Percentiles rank a stretch among this genome's conserved stretches.
These are phyloP conservation scores for Darevskia mixta DNA, from an alignment of 2,797 vertebrate genomes.

Conservation along the genomic window DNA sequence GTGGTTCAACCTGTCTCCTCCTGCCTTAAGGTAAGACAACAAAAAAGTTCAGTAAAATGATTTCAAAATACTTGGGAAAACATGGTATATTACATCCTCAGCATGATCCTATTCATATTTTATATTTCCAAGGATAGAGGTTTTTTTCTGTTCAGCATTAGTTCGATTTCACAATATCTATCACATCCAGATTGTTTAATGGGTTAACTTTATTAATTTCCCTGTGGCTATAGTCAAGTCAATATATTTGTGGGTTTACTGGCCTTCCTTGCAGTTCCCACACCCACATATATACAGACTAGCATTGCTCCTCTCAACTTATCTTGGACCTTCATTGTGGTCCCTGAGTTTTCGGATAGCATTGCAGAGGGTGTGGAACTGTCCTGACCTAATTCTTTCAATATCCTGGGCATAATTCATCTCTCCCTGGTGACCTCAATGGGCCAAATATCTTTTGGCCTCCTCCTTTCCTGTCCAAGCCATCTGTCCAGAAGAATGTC, in stretches of 20 bases:
- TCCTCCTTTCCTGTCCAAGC: background rate
- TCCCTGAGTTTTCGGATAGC: background rate
- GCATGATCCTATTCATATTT: background rate
- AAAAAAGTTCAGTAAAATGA: background rate
- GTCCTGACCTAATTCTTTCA: constrained; percentile 27
- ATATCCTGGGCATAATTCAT: constrained; percentile 13
- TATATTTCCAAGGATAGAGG: background rate
- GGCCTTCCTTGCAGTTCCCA: background rate
- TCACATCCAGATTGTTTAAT: background rate
- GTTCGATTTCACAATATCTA: background rate
- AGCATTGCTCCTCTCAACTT: background rate
- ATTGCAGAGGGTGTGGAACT: background rate
- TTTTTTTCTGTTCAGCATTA: background rate
- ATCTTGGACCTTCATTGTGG: background rate
- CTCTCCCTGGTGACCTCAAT: background rate
- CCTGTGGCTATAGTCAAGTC: background rate
- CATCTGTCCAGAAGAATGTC: constrained; percentile 29
- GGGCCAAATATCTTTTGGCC: constrained; percentile 14
- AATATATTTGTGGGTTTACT: background rate
- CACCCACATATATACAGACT: background rate
- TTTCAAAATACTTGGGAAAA: background rate
- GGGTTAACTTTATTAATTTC: background rate
- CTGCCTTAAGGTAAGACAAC: background rate
- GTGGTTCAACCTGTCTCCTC: no score
- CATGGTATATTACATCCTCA: background rate